phyloP scores from a whole-genome alignment of 2,113 vertebrate genomes.

The Rhinolophus sinicus region DNA sequence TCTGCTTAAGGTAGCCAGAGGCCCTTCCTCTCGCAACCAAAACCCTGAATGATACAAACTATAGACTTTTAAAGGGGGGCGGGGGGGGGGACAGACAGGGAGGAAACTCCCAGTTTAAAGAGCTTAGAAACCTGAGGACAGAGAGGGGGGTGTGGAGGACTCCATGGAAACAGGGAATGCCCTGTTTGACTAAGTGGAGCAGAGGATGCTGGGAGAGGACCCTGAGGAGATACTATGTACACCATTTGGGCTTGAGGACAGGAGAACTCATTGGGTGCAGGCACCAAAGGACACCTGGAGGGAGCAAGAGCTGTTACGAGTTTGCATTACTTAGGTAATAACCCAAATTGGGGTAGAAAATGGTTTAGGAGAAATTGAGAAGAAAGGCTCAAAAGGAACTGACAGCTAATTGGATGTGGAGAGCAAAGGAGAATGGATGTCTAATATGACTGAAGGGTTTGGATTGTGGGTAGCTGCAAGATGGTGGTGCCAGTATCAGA shows the following conservation, averaged over 20 bases:
- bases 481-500: background rate
- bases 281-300: background rate
- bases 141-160: background rate
- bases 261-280: background rate
- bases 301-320: background rate
- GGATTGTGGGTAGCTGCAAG: background rate
- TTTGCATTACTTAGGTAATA: background rate
- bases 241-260: fast-evolving
- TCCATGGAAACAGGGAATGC: background rate
- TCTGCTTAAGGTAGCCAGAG: background rate
- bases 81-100: background rate
- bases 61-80: background rate
- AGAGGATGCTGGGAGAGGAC: background rate
- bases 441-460: background rate
- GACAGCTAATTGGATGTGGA: background rate
- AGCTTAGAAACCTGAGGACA: background rate
- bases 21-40: background rate
- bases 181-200: background rate
- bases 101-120: background rate
- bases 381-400: background rate
- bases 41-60: background rate
- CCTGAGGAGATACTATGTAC: background rate
- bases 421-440: background rate
- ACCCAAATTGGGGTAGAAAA: background rate
- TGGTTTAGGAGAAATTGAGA: background rate